Conservation (phyloP, 2,888 invertebrate genomes). For the Ommatoiulus sabulosus region DNA sequence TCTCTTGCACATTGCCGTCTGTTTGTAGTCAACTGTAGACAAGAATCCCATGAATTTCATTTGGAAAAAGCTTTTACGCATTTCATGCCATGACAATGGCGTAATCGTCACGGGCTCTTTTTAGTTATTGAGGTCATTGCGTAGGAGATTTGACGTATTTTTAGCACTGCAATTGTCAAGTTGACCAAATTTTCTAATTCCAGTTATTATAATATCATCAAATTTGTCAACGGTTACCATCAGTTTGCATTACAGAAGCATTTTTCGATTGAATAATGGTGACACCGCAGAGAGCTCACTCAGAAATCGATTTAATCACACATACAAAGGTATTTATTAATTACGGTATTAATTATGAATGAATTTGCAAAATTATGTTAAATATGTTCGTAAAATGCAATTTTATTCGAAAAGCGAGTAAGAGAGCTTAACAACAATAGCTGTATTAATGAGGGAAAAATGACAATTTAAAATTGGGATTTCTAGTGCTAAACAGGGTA, state of each 20-base stretch:
- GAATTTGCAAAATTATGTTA: too few species aligned
- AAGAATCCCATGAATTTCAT: not conserved
- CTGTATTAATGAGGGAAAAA: too few species aligned
- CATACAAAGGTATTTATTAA: too few species aligned
- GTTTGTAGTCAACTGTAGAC: not conserved
- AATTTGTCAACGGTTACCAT: not conserved
- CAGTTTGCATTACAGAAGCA: not conserved
- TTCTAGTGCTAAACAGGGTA: too few species aligned
- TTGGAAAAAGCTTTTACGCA: not conserved
- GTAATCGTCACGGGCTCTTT: not conserved
- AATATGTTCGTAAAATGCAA: too few species aligned
- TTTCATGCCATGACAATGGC: not conserved
- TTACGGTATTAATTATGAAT: too few species aligned
- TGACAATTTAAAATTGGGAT: too few species aligned
- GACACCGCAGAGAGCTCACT: too few species aligned
- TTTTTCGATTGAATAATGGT: not conserved
- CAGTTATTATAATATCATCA: not conserved
- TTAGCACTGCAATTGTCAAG: not conserved
- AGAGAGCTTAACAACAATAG: too few species aligned
- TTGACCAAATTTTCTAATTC: not conserved
- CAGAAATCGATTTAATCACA: too few species aligned
- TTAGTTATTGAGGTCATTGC: not conserved
- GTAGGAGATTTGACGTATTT: not conserved
- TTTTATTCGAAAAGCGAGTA: too few species aligned
- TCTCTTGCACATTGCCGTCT: not conserved